A percentile compares a stretch with the other conserved stretches of the same genome.
phyloP scores from a whole-genome alignment of 2,797 vertebrate species.

The Helarctos malayanus region DNA sequence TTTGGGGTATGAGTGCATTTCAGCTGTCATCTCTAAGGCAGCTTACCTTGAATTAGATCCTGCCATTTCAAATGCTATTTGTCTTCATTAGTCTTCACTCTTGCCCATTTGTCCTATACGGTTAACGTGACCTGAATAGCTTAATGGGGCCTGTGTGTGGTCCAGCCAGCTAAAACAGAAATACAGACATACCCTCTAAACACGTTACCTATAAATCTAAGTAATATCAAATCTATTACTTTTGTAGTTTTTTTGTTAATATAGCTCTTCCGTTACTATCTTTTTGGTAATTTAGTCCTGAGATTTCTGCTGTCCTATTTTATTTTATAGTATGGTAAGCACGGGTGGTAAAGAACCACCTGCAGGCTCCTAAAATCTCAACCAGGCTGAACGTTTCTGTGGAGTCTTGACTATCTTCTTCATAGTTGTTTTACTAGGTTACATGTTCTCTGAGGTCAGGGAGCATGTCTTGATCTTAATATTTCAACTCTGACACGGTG shows the following conservation, averaged over 20 bases:
- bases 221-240: neutral
- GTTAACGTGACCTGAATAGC: constrained; percentile 55
- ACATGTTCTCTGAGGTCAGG: neutral
- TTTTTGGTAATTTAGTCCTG: neutral
- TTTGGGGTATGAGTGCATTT: constrained; percentile 65
- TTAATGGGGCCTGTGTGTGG: constrained; percentile 34
- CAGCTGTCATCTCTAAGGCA: constrained; percentile 78
- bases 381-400: neutral
- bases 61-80: constrained; percentile 79
- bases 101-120: constrained; percentile 68
- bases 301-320: neutral
- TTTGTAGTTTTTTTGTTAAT: neutral
- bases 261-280: neutral
- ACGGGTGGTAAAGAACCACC: neutral
- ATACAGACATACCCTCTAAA: neutral
- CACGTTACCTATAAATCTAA: neutral
- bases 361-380: neutral
- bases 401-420: neutral
- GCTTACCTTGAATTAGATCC: constrained; percentile 80
- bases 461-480: neutral
- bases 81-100: constrained; percentile 84
- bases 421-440: neutral
- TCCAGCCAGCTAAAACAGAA: constrained; percentile 1
- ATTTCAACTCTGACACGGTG: neutral
- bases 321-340: neutral